phyloP scores from a whole-genome alignment of 2,113 vertebrate species.

The Lutjanus erythropterus region DNA sequence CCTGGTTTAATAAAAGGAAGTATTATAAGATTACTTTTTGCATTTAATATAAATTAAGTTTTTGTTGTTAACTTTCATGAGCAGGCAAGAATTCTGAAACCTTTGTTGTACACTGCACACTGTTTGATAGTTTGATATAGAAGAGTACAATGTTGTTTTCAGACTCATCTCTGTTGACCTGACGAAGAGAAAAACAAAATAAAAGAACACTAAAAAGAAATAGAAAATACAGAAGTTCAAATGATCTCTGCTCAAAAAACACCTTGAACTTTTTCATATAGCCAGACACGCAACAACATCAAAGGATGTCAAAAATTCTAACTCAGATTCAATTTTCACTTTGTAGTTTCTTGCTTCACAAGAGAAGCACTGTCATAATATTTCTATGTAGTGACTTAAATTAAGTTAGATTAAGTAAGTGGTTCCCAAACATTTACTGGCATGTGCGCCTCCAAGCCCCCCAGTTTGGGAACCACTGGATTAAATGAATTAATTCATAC shows the following conservation, averaged over 20 bases:
- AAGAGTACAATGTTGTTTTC: neutral
- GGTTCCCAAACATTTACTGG: no score
- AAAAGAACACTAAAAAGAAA: neutral
- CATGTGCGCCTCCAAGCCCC: no score
- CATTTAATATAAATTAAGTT: no score
- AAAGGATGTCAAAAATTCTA: neutral
- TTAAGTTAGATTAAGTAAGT: neutral
- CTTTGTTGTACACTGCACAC: neutral
- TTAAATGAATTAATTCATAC: no score
- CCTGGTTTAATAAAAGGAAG: neutral
- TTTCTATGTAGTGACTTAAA: neutral
- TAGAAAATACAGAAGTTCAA: neutral
- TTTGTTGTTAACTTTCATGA: neutral
- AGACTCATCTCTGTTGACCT: neutral
- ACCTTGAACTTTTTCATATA: neutral
- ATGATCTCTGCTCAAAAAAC: constrained; percentile 1
- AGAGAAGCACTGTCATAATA: neutral
- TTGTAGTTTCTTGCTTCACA: neutral
- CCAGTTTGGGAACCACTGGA: no score
- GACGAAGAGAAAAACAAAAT: neutral
- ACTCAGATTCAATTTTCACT: neutral
- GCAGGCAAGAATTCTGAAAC: neutral
- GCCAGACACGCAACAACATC: neutral
- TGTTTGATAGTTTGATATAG: no score
- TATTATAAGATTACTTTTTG: neutral